These are phyloP conservation scores for Onychomys leucogaster DNA, from an alignment of 2,797 vertebrate species.

Conservation along the genomic window DNA sequence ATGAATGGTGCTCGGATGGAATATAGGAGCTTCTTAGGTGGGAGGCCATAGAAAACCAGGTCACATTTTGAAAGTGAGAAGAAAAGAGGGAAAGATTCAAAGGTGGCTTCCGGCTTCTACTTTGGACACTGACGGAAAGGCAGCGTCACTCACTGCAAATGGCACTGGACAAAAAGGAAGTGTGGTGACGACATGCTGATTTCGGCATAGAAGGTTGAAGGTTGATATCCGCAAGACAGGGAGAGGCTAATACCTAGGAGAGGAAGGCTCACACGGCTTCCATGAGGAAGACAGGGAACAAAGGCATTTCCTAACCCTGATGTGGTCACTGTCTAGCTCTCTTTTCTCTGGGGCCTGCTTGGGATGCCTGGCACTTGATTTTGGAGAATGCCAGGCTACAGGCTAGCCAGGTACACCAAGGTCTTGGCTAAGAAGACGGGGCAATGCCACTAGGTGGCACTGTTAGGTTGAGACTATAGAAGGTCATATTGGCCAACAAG, in stretches of 20 bases:
- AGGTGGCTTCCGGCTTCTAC: not conserved
- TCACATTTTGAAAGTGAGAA: constrained; percentile 46
- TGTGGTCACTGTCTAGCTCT: not conserved
- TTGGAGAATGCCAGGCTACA: constrained; percentile 2
- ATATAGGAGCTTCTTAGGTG: constrained; percentile 14
- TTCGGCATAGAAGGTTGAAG: not conserved
- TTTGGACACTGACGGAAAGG: not conserved
- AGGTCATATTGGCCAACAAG: constrained; percentile 7
- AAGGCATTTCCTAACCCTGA: not conserved
- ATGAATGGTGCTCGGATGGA: not conserved
- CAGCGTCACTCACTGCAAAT: constrained; percentile 5
- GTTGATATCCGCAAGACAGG: not conserved
- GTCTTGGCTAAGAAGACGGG: constrained; percentile 36
- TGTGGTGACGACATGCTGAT: constrained; percentile 15
- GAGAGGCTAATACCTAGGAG: not conserved
- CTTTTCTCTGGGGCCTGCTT: constrained; percentile 2
- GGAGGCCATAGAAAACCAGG: not conserved
- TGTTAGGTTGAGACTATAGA: constrained; percentile 28
- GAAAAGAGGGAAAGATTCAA: not conserved
- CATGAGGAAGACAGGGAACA: not conserved
- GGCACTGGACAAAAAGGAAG: constrained; percentile 5
- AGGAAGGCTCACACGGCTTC: not conserved
- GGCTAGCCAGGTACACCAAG: not conserved
- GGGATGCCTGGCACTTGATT: constrained; percentile 1
- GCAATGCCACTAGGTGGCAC: constrained; percentile 58